Base-by-base conservation (phyloP, 2,113 vertebrate species). In the Sylvia atricapilla region DNA sequence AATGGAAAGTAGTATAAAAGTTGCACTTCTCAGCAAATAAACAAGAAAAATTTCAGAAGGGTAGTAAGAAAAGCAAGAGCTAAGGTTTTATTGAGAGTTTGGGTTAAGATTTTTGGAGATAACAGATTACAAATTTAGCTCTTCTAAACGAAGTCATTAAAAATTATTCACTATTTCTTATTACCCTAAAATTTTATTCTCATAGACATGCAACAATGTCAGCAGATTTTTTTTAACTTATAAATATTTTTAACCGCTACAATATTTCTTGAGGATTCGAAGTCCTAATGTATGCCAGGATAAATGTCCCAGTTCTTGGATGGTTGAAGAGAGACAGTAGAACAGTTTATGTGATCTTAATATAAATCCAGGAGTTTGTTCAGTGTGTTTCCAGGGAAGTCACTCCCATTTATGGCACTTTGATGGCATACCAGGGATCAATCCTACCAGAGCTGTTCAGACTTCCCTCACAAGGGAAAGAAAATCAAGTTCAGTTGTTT, bases 311-410 rank as follows among this genome's bases (percentile, higher is more conserved):
- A 0, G 5, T 44, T 79, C 19, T 66, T 85, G 41, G 6, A 35
- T 69, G 18, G 22, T 27, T 89, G 60, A 67, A 80, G 28, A 69
- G 21, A 84, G 28, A 60, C 8, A 67, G 31, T 11, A 68, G 8
- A 94, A 53, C 8, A 17, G 6, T 70, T 82, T 30, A 39, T 30
- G 30, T 22, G 6, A 15, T 37, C 31, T 53, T 16, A 9, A 0
- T 67, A 41, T 62, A 74, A 92, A 83, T 15, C 12, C 43, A 81
- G 16, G 20, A 60, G 4, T 70, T n/a, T 59, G 14, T 43, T 43
- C 39, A 23, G 4, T 1, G 1, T 30, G 9, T 50, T 50, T 20
- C 6, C 1, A 1, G 13, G 14, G 14, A 46, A 90, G 8, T 33
- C 7, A 21, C 6, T 87, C 6, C 11, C 27, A 62, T 43, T 60